Base-by-base conservation (phyloP, 2,888 invertebrate genomes). In the Siphlonurus alternatus region DNA sequence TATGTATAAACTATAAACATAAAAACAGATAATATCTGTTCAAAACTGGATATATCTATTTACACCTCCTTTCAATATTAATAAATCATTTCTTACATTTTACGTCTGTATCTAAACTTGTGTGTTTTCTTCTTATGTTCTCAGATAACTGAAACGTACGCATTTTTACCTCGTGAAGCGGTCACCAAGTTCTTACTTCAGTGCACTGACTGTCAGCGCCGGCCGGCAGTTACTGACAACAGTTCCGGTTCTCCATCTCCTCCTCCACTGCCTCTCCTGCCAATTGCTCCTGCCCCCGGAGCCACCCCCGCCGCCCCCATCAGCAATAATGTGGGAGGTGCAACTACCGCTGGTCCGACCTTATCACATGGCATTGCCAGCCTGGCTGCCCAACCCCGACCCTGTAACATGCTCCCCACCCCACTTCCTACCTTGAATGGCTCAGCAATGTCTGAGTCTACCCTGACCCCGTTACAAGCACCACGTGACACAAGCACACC, bases 131-230 rank as follows among this genome's bases (percentile, higher is more conserved):
- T 72, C 72, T 72, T 72, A 10, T 24, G 18, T 20, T 60, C n/a
- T 19, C 83, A 96, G 96, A 95, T 96, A 73, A 94, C 95, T 63
- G 95, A 96, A 79, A 93, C 92, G 66, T 96, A 93, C 80, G 93
- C 94, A 62, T 96, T 95, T 75, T 81, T 96, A 71, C 96, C 96
- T 2, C 86, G 96, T 65, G 96, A 96, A 78, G 95, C 96, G 62
- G 95, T 96, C 74, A 96, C 96, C 66, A 87, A 93, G 71, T 96
- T 96, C 79, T 85, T 96, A 66, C 86, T 95, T 76, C 92, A 93
- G 71, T 96, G 95, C 76, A 87, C 90, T 59, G 93, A 94, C 77
- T 96, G 96, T 77, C 90, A 91, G 74, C 85, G 89, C 73, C 84
- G 86, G 72, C 64, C 64, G 19, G 60, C 86, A 86, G 71, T 81